These are phyloP conservation scores for Seladonia tumulorum DNA, from an alignment of 2,888 invertebrate species.

Conservation along the genomic window DNA sequence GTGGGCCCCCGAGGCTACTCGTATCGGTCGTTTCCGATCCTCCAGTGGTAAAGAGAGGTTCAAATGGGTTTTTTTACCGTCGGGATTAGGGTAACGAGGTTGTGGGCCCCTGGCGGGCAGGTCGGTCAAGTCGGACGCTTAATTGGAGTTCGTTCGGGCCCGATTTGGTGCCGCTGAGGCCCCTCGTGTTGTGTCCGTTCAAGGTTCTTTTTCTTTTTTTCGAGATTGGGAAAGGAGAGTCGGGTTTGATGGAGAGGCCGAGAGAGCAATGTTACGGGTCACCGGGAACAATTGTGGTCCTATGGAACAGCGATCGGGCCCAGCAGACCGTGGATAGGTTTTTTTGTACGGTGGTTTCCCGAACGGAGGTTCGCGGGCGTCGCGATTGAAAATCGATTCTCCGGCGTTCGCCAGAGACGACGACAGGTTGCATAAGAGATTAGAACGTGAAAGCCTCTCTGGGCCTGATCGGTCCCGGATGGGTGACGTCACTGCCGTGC, in stretches of 20 bases:
- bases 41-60: not conserved
- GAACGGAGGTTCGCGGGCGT: not conserved
- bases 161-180: not conserved
- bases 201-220: not conserved
- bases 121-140: not conserved
- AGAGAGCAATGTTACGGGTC: not conserved
- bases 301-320: not conserved
- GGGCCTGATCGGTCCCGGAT: slow-evolving; percentile 78
- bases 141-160: not conserved
- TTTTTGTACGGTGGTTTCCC: not conserved
- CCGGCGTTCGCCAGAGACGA: slow-evolving; percentile 58
- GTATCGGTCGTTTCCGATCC: not conserved
- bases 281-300: not conserved
- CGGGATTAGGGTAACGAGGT: not conserved
- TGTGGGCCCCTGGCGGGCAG: not conserved
- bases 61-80: not conserved
- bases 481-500: slow-evolving; percentile 81
- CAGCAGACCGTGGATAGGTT: not conserved
- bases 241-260: not conserved
- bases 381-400: slow-evolving; percentile 43
- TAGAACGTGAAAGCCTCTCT: slow-evolving; percentile 83
- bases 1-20: not conserved
- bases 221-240: not conserved
- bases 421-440: slow-evolving; percentile 82
- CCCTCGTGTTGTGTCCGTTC: not conserved